A percentile compares a stretch with the other conserved stretches of the same genome.
Conservation (phyloP, 1,140 invertebrate species). For the Schlechtendalia chinensis region DNA sequence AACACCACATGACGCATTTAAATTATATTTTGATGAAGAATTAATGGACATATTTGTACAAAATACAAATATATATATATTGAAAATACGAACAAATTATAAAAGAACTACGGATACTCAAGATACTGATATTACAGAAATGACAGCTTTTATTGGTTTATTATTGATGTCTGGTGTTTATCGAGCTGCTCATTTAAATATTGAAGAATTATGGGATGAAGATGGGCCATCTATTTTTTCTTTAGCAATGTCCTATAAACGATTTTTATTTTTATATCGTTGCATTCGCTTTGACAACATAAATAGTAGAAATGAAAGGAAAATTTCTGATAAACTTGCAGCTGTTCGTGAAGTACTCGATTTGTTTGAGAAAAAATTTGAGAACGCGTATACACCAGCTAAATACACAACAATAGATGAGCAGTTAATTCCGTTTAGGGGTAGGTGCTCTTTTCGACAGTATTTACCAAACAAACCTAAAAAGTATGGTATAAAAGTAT, state of each 20-base stretch:
- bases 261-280: conserved; percentile 24
- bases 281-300: neutral
- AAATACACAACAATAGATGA: conserved; percentile 58
- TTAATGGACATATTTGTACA: neutral
- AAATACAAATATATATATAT: conserved; percentile 18
- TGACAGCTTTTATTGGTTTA: conserved; percentile 26
- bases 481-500: conserved; percentile 56
- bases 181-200: conserved; percentile 15
- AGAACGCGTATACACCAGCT: conserved; percentile 54
- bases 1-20: conserved; percentile 20
- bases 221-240: conserved; percentile 16
- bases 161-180: conserved; percentile 19
- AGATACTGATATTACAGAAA: conserved; percentile 15
- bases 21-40: conserved; percentile 10
- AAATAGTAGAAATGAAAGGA: neutral
- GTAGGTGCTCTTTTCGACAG: conserved; percentile 54
- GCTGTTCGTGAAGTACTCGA: conserved; percentile 56
- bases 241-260: conserved; percentile 19
- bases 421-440: conserved; percentile 54
- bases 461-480: conserved; percentile 57
- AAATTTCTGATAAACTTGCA: conserved; percentile 52
- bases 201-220: conserved; percentile 24
- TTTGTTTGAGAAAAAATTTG: no score
- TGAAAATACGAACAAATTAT: no score
- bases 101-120: conserved; percentile 14